Percentiles rank a stretch among this genome's conserved stretches.
phyloP scores from a whole-genome alignment of 2,888 invertebrate genomes.

The Volucella inflata region DNA sequence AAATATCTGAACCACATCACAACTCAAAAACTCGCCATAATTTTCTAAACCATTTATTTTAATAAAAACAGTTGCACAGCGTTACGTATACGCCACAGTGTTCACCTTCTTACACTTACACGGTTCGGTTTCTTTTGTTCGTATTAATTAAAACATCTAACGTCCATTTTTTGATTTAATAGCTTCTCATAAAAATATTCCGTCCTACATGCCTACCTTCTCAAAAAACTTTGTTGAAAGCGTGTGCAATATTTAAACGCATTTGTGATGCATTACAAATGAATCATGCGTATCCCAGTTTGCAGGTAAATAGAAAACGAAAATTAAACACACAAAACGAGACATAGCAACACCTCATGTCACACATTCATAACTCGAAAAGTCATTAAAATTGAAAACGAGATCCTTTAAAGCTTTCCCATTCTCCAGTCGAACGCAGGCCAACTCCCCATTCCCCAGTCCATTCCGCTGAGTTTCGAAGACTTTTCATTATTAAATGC shows the following conservation, averaged over 20 bases:
- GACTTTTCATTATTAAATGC: conserved; percentile 56
- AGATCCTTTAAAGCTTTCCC: conserved; percentile 23
- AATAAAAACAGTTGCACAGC: too few relatives aligned
- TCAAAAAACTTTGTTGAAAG: not conserved
- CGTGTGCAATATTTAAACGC: not conserved
- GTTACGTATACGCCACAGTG: conserved; percentile 47
- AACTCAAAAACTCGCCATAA: too few relatives aligned
- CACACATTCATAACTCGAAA: not conserved
- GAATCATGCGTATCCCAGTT: not conserved
- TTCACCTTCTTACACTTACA: not conserved
- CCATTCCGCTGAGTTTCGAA: not conserved
- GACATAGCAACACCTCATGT: not conserved
- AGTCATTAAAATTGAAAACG: conserved; percentile 32
- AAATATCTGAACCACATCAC: too few relatives aligned
- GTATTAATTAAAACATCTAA: not conserved
- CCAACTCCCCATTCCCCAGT: too few relatives aligned
- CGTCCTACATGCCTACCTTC: not conserved
- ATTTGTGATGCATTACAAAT: not conserved
- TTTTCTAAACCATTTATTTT: too few relatives aligned
- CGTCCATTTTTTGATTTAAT: not conserved
- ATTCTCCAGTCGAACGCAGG: not conserved
- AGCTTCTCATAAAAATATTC: not conserved
- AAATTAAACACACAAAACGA: conserved; percentile 4
- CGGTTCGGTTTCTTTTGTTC: not conserved
- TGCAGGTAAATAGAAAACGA: not conserved